Base-by-base conservation (phyloP, 92 coral and sea anemone species). In the Phenganax stokvisi region DNA sequence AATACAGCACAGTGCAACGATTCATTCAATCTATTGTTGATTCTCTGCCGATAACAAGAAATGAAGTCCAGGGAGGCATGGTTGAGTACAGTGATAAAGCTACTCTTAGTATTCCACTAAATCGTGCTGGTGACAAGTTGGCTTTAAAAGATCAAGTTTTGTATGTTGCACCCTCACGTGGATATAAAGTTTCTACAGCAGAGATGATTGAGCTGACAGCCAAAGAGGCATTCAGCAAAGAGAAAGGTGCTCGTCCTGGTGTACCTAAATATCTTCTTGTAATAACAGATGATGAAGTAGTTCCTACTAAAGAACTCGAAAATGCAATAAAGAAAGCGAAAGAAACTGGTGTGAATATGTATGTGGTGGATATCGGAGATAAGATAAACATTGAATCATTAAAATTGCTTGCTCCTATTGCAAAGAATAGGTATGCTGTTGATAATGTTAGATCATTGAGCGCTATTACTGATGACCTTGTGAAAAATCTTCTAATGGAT, bases 61-160 rank as follows among this genome's bases (percentile, higher is more conserved):
- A 70, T 59, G 96, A 87, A 12, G 91, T 90, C 7, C 97, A 92
- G 9, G 94, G 88, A 31, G 98, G 91, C n/a, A 88, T 94, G 17
- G 81, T 94, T n/a, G 81, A 88, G 37, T 94, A 94, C 86, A 87
- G 84, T 77, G 87, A 82, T 68, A 84, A 80, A 31, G 84, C 97
- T 7, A 86, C 71, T 44, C 84, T 92, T 56, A 71, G 70, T 11
- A 80, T 94, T 29, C 73, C 83, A 56, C 84, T 94, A 30, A 70
- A 90, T 61, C 83, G 85, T 0, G 85, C 85, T 56, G 76, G 58
- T 28, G 81, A 87, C 44, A 77, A 89, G 10, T 63, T 81, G 6
- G 87, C 89, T 47, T 89, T 92, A 69, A 58, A 51, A 70, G 70
- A 51, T 12, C 63, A 12, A 28, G 10, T 68, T 57, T 16, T 68